phyloP scores from a whole-genome alignment of 2,113 vertebrate species.

The Lasiurus cinereus region DNA sequence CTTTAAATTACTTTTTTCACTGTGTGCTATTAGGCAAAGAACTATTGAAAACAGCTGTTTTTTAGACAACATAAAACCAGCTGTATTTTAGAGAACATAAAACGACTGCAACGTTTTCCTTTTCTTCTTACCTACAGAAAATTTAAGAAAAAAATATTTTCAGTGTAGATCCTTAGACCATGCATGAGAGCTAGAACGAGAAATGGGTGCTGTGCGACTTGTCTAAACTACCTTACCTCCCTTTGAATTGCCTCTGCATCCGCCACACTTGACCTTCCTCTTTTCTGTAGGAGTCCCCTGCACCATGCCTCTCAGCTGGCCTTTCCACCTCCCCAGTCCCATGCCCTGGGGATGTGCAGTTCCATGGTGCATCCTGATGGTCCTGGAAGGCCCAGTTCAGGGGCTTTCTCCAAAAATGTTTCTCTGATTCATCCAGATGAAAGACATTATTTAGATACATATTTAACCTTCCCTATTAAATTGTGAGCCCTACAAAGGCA shows the following conservation, averaged over 20 bases:
- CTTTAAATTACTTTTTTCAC: background rate
- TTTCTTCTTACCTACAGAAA: conserved; percentile 16
- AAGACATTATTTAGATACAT: background rate
- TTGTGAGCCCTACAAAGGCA: background rate
- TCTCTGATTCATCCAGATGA: background rate
- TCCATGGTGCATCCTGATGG: background rate
- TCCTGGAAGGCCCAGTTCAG: background rate
- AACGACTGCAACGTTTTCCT: background rate
- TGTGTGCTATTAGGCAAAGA: background rate
- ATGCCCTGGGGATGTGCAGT: fast-evolving
- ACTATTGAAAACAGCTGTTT: background rate
- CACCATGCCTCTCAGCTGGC: fast-evolving
- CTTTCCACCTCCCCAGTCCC: background rate
- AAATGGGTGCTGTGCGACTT: background rate
- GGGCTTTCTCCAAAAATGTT: background rate
- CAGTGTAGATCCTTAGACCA: background rate
- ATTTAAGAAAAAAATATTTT: background rate
- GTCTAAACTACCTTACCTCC: background rate
- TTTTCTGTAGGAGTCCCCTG: background rate
- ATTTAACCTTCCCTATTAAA: background rate
- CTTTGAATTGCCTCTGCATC: background rate
- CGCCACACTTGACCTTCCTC: too few relatives aligned
- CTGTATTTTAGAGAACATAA: background rate
- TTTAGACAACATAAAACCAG: conserved; percentile 10
- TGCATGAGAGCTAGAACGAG: background rate